Evolutionary conservation across 1,140 invertebrate species (phyloP), one percentile per base, ranked within the genome.

Genomic region (Pseudomyrmex dendroicus): DNA sequence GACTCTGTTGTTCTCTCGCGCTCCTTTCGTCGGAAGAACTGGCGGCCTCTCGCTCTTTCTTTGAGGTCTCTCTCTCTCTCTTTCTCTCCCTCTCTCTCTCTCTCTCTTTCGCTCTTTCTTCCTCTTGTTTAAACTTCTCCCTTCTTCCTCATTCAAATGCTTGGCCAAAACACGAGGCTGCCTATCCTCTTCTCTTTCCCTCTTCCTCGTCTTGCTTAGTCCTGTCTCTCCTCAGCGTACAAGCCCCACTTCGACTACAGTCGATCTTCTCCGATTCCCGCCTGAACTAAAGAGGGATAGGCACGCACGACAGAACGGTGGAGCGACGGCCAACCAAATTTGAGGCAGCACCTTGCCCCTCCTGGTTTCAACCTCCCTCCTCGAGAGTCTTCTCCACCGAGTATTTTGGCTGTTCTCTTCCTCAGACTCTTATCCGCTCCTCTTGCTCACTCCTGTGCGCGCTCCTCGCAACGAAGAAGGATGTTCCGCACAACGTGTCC

Each of bases 301-400:
- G 73, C 25, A 68, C 59, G 70, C 59, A 83, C 50, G 61, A 54
- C 46, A 73, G 72, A 73, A 62, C 82, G 59, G 72, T 62, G 68
- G 84, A 86, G 85, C 87, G 78, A 92, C 90, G 91, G 85, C 93
- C 93, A 93, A 93, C 93, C 93, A 93, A 93, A 93, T 93, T 92
- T 92, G 90, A 93, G 91, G 93, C 86, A 83, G 89, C 85, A 90
- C 84, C 90, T 92, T 90, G 63, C 84, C 88, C 90, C 89, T 90
- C 91, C 87, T 66, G 8, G 62, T 73, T 63, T 73, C 77, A 22
- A 73, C 61, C 82, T 64, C 84, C 74, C 56, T 61, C 13, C 46
- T 56, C 50, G 25, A 35, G 35, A 35, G 35, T 35, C 35, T 13
- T 20, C 52, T 89, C 85, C 15, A 22, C 22, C 61, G 46, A 50